These are phyloP conservation scores for Cavia aperea DNA, from an alignment of 2,113 vertebrate genomes.

Conservation along the genomic window DNA sequence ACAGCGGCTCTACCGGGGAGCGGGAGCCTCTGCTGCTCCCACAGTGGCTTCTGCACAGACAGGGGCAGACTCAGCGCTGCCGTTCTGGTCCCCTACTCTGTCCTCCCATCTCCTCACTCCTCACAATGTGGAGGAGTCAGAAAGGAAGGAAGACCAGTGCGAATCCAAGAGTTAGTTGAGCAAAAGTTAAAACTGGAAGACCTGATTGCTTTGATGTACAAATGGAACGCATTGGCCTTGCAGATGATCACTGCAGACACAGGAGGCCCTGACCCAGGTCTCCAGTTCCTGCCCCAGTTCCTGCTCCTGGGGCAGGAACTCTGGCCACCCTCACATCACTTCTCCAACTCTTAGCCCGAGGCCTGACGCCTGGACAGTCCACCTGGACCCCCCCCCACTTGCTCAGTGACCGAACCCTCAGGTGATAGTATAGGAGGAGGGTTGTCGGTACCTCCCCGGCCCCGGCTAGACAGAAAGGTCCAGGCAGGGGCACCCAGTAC, in stretches of 20 bases:
- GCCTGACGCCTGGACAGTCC: background rate
- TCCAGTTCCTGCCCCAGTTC: too few species aligned
- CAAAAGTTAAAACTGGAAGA: background rate
- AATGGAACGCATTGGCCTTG: background rate
- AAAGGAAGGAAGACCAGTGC: background rate
- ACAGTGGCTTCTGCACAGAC: background rate
- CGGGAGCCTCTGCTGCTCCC: background rate
- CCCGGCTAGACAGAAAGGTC: background rate
- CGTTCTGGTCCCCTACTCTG: background rate
- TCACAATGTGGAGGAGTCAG: background rate
- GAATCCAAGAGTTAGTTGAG: background rate
- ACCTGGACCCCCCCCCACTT: background rate
- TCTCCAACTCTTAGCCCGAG: background rate
- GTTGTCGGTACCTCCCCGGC: background rate
- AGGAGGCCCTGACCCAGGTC: background rate
- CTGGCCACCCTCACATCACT: background rate
- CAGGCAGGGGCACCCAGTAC: conserved; percentile 69
- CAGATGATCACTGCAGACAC: background rate
- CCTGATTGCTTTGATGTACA: background rate
- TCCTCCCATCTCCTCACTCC: background rate
- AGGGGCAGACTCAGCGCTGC: background rate
- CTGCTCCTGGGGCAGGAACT: background rate
- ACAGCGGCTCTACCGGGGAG: background rate
- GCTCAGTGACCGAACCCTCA: background rate
- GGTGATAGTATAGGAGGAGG: background rate